These are phyloP conservation scores for Hemaris fuciformis DNA, from an alignment of 2,888 invertebrate genomes.

Conservation along the genomic window DNA sequence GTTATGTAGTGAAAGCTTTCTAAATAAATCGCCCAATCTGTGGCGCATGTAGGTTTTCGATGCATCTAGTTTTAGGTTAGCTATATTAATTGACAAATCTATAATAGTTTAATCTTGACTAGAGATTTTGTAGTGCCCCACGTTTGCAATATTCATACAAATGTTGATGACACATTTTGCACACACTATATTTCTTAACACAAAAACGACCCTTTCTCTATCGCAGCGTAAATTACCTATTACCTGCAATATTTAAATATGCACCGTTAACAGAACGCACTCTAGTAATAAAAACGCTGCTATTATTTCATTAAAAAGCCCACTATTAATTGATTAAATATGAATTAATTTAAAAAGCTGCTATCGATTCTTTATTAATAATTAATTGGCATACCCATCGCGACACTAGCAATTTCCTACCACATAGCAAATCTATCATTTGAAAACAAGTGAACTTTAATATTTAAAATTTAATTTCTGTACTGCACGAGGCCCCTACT, in stretches of 20 bases:
- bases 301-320: slow-evolving; percentile 1
- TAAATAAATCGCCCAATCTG: background rate
- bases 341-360: slow-evolving; percentile 6
- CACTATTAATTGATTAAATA: slow-evolving; percentile 8
- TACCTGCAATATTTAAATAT: background rate
- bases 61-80: background rate
- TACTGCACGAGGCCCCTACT: slow-evolving; percentile 29
- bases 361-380: slow-evolving; percentile 4
- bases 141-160: too few species aligned
- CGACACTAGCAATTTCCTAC: background rate
- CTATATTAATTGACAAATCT: background rate
- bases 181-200: too few species aligned
- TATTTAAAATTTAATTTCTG: slow-evolving; percentile 31
- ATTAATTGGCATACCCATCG: background rate
- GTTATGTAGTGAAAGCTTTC: background rate
- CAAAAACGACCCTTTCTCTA: background rate
- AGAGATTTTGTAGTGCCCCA: background rate
- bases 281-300: background rate
- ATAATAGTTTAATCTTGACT: background rate
- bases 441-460: background rate
- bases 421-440: background rate
- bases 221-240: too few species aligned
- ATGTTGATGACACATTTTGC: too few species aligned
- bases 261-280: background rate
- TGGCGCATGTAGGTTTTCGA: background rate